Evolutionary conservation across 2,113 vertebrate genomes (phyloP).

Genomic region (Coryphaenoides rupestris): DNA sequence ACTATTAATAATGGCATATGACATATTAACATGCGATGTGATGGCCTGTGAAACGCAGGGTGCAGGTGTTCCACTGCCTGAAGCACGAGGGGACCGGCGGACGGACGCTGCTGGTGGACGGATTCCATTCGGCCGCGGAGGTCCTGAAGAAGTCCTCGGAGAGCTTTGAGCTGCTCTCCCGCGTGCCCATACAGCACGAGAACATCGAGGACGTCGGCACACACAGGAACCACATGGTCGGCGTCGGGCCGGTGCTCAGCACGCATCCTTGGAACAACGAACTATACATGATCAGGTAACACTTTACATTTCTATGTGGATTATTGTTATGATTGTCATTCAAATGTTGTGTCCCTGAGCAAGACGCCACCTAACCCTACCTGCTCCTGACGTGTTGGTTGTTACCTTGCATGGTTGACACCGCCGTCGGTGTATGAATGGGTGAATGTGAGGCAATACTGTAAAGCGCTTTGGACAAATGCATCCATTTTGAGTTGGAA

Average conservation of each 20-base stretch:
- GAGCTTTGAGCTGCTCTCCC: constrained; percentile 81
- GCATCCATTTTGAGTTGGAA: too few species aligned
- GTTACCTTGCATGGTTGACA: too few species aligned
- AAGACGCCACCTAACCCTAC: too few species aligned
- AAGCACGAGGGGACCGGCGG: constrained; percentile 90
- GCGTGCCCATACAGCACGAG: constrained; percentile 84
- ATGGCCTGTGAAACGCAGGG: constrained; percentile 61
- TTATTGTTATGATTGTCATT: too few species aligned
- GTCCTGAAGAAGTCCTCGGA: constrained; percentile 72
- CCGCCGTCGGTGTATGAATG: too few species aligned
- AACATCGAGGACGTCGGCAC: constrained; percentile 79
- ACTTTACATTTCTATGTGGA: not conserved
- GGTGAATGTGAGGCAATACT: too few species aligned
- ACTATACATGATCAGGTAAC: constrained; percentile 86
- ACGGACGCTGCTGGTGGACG: constrained; percentile 86
- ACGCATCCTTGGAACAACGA: constrained; percentile 94
- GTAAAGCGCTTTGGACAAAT: too few species aligned
- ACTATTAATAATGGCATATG: too few species aligned
- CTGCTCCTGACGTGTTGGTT: too few species aligned
- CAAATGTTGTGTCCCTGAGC: too few species aligned
- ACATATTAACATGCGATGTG: too few species aligned
- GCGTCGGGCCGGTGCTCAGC: constrained; percentile 82
- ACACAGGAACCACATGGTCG: constrained; percentile 85
- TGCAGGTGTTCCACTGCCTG: constrained; percentile 93
- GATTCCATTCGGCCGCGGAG: constrained; percentile 84